Evolutionary conservation across 2,888 invertebrate genomes (phyloP).

Genomic region (Cheilosia pagana): DNA sequence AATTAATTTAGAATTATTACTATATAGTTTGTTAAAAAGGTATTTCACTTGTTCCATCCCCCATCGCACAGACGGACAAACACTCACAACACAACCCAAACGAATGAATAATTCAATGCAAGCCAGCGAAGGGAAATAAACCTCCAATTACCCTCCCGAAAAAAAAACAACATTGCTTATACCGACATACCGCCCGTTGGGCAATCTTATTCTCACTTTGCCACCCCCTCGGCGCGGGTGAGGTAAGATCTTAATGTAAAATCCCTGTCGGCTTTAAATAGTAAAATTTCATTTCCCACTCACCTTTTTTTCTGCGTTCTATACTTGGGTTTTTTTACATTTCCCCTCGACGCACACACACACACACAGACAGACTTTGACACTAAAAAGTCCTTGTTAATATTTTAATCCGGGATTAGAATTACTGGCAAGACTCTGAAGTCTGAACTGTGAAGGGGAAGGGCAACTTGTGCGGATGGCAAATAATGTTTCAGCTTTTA

Average conservation of each 20-base stretch:
- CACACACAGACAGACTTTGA: not conserved
- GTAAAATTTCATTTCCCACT: slow-evolving; percentile 59
- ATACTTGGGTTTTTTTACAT: not conserved
- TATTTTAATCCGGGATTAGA: slow-evolving; percentile 71
- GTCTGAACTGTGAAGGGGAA: not conserved
- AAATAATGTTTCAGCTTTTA: slow-evolving; percentile 63
- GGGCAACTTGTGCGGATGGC: slow-evolving; percentile 14
- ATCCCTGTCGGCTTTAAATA: slow-evolving; percentile 68
- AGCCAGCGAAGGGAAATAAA: slow-evolving; percentile 6
- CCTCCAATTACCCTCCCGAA: slow-evolving; percentile 25
- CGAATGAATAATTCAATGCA: slow-evolving; percentile 58
- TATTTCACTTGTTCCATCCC: not conserved
- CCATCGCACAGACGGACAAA: not conserved
- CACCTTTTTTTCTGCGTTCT: slow-evolving; percentile 8
- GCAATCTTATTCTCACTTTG: slow-evolving; percentile 34
- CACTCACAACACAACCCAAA: slow-evolving; percentile 9
- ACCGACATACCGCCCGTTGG: slow-evolving; percentile 20
- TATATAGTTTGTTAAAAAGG: slow-evolving; percentile 36
- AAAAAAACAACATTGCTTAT: slow-evolving; percentile 19
- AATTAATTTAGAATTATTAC: slow-evolving; percentile 69
- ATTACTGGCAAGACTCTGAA: slow-evolving; percentile 9
- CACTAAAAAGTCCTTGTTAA: slow-evolving; percentile 68
- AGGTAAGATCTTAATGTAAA: slow-evolving; percentile 53
- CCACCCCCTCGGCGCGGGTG: slow-evolving; percentile 7
- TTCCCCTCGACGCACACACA: not conserved